A percentile compares a stretch with the other conserved stretches of the same genome.
phyloP scores from a whole-genome alignment of 2,888 invertebrate genomes.

The Eilema sororculum region DNA sequence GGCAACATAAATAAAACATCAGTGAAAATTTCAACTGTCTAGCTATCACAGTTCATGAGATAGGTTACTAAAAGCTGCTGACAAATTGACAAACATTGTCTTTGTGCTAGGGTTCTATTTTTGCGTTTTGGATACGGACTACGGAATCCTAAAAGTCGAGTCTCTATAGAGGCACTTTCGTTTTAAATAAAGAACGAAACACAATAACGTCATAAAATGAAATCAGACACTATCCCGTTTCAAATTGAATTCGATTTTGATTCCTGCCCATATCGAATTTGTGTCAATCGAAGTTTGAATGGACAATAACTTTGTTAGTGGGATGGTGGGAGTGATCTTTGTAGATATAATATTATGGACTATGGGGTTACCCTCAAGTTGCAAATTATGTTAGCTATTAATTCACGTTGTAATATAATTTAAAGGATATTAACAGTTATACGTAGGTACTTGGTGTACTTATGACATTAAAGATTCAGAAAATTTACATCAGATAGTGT shows the following conservation, averaged over 20 bases:
- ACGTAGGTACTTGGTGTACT: background rate
- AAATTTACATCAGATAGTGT: background rate
- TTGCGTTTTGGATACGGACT: no score
- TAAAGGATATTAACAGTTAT: slow-evolving; percentile 26
- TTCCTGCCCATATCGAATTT: slow-evolving; percentile 66
- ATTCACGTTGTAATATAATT: slow-evolving; percentile 41
- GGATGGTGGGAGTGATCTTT: slow-evolving; percentile 56
- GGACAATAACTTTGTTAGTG: slow-evolving; percentile 69
- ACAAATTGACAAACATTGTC: no score
- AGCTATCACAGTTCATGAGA: no score
- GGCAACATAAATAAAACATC: no score
- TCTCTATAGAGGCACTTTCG: slow-evolving; percentile 50
- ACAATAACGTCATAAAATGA: slow-evolving; percentile 56
- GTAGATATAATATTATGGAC: slow-evolving; percentile 57
- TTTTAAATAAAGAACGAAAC: slow-evolving; percentile 54
- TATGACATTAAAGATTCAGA: no score
- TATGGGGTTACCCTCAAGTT: slow-evolving; percentile 53
- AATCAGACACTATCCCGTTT: slow-evolving; percentile 60
- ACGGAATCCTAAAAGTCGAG: slow-evolving; percentile 34
- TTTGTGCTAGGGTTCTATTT: no score
- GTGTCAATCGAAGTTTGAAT: slow-evolving; percentile 69
- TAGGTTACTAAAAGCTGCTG: no score
- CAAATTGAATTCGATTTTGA: slow-evolving; percentile 63
- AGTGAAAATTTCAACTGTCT: no score
- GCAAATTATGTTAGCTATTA: slow-evolving; percentile 44